phyloP scores from a whole-genome alignment of 2,113 vertebrate species.

The Sakesphorus luctuosus region DNA sequence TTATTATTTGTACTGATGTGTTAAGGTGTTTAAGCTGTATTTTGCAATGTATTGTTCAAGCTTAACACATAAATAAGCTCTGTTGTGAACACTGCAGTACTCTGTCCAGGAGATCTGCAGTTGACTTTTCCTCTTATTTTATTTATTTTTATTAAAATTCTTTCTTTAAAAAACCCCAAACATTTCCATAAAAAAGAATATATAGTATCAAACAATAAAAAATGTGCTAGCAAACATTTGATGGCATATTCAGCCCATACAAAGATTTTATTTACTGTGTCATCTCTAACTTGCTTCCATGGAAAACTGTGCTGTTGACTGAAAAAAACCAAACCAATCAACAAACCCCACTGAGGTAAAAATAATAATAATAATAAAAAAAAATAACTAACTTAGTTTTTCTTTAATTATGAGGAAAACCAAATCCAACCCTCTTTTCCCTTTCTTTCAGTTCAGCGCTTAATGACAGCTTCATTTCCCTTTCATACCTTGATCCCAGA shows the following conservation, averaged over 20 bases:
- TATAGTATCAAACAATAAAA: not conserved
- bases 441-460: not conserved
- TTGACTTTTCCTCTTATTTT: not conserved
- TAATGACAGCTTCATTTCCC: not conserved
- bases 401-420: not conserved
- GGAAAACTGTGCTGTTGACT: not conserved
- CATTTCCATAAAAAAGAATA: not conserved
- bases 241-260: not conserved
- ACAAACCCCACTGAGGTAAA: not conserved
- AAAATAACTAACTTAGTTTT: not conserved
- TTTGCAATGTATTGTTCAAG: not conserved
- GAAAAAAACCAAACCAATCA: too few species aligned
- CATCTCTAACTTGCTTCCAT: not conserved
- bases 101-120: not conserved
- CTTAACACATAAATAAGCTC: not conserved
- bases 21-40: not conserved
- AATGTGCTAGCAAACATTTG: not conserved
- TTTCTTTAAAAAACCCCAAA: not conserved
- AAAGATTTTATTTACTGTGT: not conserved
- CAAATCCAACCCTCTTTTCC: accelerated
- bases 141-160: not conserved
- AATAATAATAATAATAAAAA: not conserved
- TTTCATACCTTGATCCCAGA: not conserved
- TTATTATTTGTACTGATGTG: not conserved
- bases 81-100: not conserved